These are phyloP conservation scores for Condylura cristata DNA, from an alignment of 2,113 vertebrate species.

Conservation along the genomic window DNA sequence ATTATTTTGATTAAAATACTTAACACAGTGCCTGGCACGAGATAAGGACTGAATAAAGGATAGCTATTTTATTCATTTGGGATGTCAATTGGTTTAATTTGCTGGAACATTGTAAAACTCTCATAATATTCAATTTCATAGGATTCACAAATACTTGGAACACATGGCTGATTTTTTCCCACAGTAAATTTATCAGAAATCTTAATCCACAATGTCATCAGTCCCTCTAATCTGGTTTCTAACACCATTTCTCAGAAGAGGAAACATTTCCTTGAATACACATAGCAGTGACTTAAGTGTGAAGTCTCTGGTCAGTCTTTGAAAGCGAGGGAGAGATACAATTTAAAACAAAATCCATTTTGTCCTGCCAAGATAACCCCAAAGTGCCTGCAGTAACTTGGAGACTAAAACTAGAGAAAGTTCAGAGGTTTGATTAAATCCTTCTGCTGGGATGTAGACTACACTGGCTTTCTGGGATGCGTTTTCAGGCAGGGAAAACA, in stretches of 20 bases:
- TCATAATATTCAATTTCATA: background rate
- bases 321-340: background rate
- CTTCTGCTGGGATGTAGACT: background rate
- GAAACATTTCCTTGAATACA: background rate
- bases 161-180: background rate
- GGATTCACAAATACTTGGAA: background rate
- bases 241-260: constrained; percentile 11
- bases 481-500: too few relatives aligned
- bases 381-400: background rate
- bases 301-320: background rate
- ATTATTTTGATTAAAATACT: background rate
- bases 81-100: background rate
- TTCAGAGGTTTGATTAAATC: background rate
- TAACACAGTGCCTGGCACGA: background rate
- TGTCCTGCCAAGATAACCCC: background rate
- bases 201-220: constrained; percentile 31
- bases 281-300: background rate
- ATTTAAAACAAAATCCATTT: background rate
- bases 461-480: background rate
- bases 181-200: constrained; percentile 25
- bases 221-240: background rate
- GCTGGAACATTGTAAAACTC: background rate
- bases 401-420: constrained; percentile 24
- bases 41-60: background rate
- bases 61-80: background rate